Evolutionary conservation across 2,888 invertebrate genomes (phyloP), one percentile per base, ranked within the genome.

Genomic region (Actias luna): DNA sequence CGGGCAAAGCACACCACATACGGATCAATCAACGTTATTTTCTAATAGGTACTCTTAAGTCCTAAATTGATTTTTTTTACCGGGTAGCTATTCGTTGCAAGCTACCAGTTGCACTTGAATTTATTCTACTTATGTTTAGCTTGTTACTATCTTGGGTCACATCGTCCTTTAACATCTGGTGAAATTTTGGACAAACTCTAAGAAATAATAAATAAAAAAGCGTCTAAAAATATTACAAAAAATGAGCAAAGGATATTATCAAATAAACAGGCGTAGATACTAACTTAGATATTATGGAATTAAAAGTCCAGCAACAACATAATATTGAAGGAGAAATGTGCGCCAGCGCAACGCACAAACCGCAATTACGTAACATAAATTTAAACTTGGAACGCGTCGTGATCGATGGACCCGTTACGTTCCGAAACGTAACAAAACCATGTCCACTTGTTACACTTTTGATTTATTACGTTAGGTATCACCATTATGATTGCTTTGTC

Each of bases 321-420:
- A 83, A 84, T 81, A 77, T 76, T 68, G 75, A 72, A 75, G 75
- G 76, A 74, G 75, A 72, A 65, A 36, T 55, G 31, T 65, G 69
- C 67, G 65, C 74, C 69, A 64, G 69, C 72, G 74, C 76, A 70
- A 71, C 83, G 80, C 80, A 83, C 84, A 82, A 82, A 83, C 83
- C 84, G 83, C 84, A 88, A 88, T 89, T 89, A 88, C 85, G 85
- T 83, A 84, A 87, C 88, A 89, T 89, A 89, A 89, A 89, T 89
- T 82, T 85, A 82, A 82, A 82, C 70, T 77, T 75, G 77, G 81
- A 83, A 79, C 79, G 80, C 79, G 77, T 64, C 78, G 85, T 89
- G 89, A 89, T 89, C 87, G 89, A 89, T 88, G 85, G 83, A 76
- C 76, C 46, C 78, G 75, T 71, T 76, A 76, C 74, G 77, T 80